Percentiles rank a stretch among this genome's conserved stretches.
phyloP scores from a whole-genome alignment of 2,797 vertebrate genomes.

The Acanthornis magna region DNA sequence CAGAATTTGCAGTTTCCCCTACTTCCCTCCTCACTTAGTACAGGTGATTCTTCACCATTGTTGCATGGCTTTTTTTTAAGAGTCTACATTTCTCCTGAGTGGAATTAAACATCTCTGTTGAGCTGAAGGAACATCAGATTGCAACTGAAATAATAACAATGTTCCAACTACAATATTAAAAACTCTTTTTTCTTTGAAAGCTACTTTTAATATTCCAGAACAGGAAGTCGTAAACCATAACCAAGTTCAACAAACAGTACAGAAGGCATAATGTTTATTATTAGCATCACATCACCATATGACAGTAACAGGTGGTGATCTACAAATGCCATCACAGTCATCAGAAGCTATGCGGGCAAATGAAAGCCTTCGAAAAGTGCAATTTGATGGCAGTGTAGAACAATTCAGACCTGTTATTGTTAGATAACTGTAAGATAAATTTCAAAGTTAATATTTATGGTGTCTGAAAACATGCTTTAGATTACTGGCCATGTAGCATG shows the following conservation, averaged over 20 bases:
- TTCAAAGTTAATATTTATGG: background rate
- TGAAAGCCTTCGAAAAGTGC: background rate
- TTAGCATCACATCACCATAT: background rate
- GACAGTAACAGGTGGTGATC: conserved; percentile 27
- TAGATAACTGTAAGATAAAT: background rate
- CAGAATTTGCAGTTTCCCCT: background rate
- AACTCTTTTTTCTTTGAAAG: background rate
- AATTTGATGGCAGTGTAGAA: background rate
- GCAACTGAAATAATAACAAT: background rate
- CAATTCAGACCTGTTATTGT: background rate
- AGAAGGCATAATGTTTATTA: background rate
- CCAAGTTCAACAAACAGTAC: background rate
- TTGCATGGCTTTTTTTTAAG: background rate
- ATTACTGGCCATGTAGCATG: background rate
- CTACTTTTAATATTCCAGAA: background rate
- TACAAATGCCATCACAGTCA: background rate
- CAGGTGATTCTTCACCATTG: background rate
- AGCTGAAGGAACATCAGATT: background rate
- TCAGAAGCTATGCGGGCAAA: background rate
- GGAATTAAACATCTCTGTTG: background rate
- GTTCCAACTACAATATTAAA: background rate
- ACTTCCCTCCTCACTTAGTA: background rate
- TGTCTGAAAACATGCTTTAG: background rate
- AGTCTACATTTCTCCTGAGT: background rate
- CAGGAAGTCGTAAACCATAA: background rate